Percentiles rank a stretch among this genome's conserved stretches.
These are phyloP conservation scores for Drosophila niveifrons DNA, from an alignment of 2,888 invertebrate species.

Conservation along the genomic window DNA sequence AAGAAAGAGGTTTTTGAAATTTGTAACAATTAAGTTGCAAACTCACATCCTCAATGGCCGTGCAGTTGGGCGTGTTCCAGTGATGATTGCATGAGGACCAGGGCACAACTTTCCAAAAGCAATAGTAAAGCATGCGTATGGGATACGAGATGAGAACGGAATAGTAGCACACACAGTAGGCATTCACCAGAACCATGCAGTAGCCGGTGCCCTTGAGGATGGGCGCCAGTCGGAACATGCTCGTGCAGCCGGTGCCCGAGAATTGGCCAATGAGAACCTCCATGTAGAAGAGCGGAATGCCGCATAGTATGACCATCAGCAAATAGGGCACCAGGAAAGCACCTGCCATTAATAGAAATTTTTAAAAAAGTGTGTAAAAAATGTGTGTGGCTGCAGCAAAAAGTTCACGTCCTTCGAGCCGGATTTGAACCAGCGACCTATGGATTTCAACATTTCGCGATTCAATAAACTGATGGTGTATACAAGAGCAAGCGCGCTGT, in stretches of 20 bases:
- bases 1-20: neutral
- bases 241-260: conserved; percentile 92
- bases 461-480: conserved; percentile 58
- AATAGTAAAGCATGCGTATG: conserved; percentile 90
- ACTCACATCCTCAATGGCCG: conserved; percentile 81
- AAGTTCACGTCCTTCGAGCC: conserved; percentile 74
- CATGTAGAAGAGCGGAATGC: conserved; percentile 94
- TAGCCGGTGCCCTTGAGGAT: conserved; percentile 96
- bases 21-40: neutral
- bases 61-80: conserved; percentile 93
- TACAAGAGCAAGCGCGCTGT: conserved; percentile 54
- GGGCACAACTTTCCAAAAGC: conserved; percentile 89
- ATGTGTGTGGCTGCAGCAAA: conserved; percentile 29
- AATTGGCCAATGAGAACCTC: conserved; percentile 95
- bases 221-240: conserved; percentile 92
- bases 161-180: conserved; percentile 93
- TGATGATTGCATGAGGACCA: conserved; percentile 92
- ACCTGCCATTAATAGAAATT: conserved; percentile 58
- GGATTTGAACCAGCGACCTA: conserved; percentile 82
- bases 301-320: conserved; percentile 92
- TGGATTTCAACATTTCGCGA: conserved; percentile 73
- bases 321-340: conserved; percentile 95
- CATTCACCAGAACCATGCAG: conserved; percentile 92
- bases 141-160: conserved; percentile 95
- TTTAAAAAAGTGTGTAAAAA: conserved; percentile 8